Evolutionary conservation across 1,140 invertebrate species (phyloP), one percentile per base, ranked within the genome.

Genomic region (Hyphantria cunea): DNA sequence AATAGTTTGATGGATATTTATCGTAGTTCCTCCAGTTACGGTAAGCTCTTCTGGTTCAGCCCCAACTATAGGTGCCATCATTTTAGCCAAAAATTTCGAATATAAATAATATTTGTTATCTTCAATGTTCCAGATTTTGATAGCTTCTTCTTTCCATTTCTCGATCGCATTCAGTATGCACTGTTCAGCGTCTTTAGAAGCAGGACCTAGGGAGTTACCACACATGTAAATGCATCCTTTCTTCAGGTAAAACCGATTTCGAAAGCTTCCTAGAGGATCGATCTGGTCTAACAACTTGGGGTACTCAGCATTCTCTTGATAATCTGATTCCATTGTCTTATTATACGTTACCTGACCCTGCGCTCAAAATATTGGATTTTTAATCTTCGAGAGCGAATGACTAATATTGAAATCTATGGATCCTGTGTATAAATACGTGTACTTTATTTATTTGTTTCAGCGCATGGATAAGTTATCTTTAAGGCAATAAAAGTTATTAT

Each of bases 181-280:
- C 41, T 77, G 65, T 60, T 85, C 84, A 0, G 86, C 76, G 51
- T 87, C 84, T 34, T 74, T 83, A 6, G 79, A 84, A 6, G 77
- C 72, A 11, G 86, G 66, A 0, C 87, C 87, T 17, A 89, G 54
- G 0, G 86, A 86, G 49, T 90, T 88, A 0, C 87, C 87, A 34
- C 83, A 87, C 74, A 90, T 75, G 64, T 89, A 90, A 31, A 86
- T 85, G 11, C 33, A 59, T 13, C 68, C 74, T 56, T 82, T 67
- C 41, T 75, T 75, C 14, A 83, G 10, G 49, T 77, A 79, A 59
- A 89, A 89, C 56, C 78, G 68, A 5, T 76, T 64, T 47, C 76
- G 66, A 34, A 83, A 82, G 53, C 76, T 68, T 3, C 76, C 74
- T 4, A 89, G 62, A 8, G 53, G 52, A 51, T 90, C 87, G n/a